Evolutionary conservation across 2,113 vertebrate genomes (phyloP).

Genomic region (Anhinga rufa): DNA sequence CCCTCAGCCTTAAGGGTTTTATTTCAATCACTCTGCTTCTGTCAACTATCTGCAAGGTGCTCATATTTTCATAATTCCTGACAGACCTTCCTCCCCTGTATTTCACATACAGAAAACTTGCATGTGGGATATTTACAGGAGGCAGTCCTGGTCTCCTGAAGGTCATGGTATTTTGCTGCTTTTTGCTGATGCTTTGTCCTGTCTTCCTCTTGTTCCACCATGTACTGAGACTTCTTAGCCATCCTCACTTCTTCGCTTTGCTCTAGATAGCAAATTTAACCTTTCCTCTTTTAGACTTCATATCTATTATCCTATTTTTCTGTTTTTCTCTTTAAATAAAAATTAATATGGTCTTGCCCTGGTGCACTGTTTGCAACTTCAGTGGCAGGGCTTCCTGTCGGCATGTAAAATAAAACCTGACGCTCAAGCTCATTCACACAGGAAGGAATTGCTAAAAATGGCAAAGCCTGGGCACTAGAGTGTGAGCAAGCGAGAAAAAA

Average conservation of each 20-base stretch:
- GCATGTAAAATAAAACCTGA: not conserved
- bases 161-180: not conserved
- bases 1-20: not conserved
- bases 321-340: no score
- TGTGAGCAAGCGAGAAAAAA: not conserved
- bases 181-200: not conserved
- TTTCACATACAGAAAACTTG: not conserved
- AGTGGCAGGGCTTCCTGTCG: conserved; percentile 45
- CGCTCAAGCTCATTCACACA: not conserved
- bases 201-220: not conserved
- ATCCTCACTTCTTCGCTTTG: not conserved
- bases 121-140: not conserved
- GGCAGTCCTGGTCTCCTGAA: not conserved
- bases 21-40: not conserved
- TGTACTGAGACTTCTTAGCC: not conserved
- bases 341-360: no score
- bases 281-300: not conserved
- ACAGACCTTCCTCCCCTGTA: not conserved
- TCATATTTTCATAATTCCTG: not conserved
- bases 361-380: not conserved
- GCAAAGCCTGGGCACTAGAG: not conserved
- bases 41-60: not conserved
- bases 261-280: not conserved
- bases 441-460: conserved; percentile 34
- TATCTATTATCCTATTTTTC: not conserved